Conservation (phyloP, 1,140 invertebrate genomes). For the Cydia strobilella region DNA sequence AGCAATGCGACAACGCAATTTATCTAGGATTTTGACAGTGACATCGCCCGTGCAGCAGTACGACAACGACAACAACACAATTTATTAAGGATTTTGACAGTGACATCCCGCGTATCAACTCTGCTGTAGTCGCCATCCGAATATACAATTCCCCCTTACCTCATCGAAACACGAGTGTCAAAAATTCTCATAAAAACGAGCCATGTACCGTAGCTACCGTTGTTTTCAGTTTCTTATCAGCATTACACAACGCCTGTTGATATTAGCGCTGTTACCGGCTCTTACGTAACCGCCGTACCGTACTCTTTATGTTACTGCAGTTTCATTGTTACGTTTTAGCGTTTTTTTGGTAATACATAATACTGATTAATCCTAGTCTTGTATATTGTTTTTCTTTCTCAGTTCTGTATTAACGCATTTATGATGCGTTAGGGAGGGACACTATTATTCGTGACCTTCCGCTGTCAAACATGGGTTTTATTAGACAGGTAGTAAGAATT, state of each 20-base stretch:
- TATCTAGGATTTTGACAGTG: too few species aligned
- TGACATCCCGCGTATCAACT: too few species aligned
- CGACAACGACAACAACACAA: too few species aligned
- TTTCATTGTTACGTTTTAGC: constrained; percentile 2
- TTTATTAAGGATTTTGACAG: too few species aligned
- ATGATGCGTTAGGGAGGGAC: too few species aligned
- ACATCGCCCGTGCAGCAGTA: too few species aligned
- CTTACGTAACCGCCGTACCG: constrained; percentile 21
- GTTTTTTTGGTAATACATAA: not conserved
- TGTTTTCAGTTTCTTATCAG: constrained; percentile 17
- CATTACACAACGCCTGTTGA: constrained; percentile 7
- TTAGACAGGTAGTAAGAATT: too few species aligned
- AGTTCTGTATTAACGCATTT: too few species aligned
- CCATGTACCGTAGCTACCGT: not conserved
- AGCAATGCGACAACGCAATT: too few species aligned
- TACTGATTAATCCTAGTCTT: not conserved
- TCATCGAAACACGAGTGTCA: not conserved
- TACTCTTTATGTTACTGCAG: constrained; percentile 16
- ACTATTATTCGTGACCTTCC: too few species aligned
- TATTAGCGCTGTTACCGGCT: constrained; percentile 11
- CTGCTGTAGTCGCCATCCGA: not conserved
- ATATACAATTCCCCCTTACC: not conserved
- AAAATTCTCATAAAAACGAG: constrained; percentile 1
- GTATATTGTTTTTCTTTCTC: too few species aligned
- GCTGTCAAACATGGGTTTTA: too few species aligned